A percentile compares a stretch with the other conserved stretches of the same genome.
Conservation (phyloP, 1,140 invertebrate genomes). For the Elysia chlorotica region DNA sequence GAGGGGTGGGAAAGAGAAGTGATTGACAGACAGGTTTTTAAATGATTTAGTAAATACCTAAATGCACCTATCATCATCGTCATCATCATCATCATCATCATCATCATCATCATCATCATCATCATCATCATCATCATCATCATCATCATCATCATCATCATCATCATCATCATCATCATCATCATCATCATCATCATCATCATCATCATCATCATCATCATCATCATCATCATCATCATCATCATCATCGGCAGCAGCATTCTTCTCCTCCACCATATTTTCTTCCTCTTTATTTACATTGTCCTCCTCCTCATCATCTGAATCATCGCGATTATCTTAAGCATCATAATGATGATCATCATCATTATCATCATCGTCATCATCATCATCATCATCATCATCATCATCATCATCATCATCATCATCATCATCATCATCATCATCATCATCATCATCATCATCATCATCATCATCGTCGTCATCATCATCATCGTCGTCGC, state of each 20-base stretch:
- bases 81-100: constrained; percentile 23
- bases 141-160: constrained; percentile 14
- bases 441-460: not conserved
- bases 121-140: constrained; percentile 24
- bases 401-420: not conserved
- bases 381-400: not conserved
- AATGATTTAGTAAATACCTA: too few relatives aligned
- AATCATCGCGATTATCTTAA: not conserved
- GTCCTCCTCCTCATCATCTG: not conserved
- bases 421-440: not conserved
- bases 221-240: constrained; percentile 9
- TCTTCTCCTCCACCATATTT: not conserved
- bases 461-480: not conserved
- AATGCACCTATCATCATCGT: constrained; percentile 10
- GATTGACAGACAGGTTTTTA: too few relatives aligned
- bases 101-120: constrained; percentile 25
- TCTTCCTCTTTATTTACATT: not conserved
- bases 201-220: constrained; percentile 18
- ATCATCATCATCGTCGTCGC: not conserved
- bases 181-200: constrained; percentile 12
- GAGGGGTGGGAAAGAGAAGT: too few relatives aligned
- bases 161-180: constrained; percentile 17
- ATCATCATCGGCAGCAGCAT: not conserved
- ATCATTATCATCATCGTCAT: not conserved
- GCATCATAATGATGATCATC: not conserved